A percentile compares a stretch with the other conserved stretches of the same genome.
phyloP scores from a whole-genome alignment of 2,113 vertebrate genomes.

The Petromus typicus region DNA sequence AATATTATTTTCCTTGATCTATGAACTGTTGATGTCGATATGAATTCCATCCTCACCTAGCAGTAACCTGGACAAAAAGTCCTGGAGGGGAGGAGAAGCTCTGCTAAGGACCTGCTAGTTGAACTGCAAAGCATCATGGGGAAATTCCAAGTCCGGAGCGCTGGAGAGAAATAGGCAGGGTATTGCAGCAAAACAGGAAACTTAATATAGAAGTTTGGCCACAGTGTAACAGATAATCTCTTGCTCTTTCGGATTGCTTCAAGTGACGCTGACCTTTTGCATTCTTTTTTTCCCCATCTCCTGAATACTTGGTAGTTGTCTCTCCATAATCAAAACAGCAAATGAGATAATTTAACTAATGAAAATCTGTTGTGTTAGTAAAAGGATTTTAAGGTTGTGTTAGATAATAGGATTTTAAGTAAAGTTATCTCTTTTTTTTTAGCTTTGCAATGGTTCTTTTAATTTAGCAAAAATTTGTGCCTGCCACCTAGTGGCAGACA shows the following conservation, averaged over 20 bases:
- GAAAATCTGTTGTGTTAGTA: not conserved
- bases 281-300: not conserved
- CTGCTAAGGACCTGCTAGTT: not conserved
- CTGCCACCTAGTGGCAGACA: not conserved
- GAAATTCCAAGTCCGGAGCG: not conserved
- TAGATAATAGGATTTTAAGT: not conserved
- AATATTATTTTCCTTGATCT: not conserved
- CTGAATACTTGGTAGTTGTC: not conserved
- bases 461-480: not conserved
- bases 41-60: not conserved
- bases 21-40: not conserved
- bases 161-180: not conserved
- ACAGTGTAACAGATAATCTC: too few species aligned
- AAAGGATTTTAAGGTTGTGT: too few species aligned
- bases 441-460: not conserved
- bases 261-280: accelerated
- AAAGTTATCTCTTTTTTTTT: not conserved
- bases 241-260: accelerated
- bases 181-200: not conserved
- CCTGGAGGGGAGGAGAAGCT: accelerated
- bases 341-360: not conserved
- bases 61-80: not conserved
- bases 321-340: not conserved
- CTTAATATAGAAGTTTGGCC: not conserved
- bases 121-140: not conserved